Conservation (phyloP, 2,888 invertebrate species). For the Chrysotoxum bicinctum region DNA sequence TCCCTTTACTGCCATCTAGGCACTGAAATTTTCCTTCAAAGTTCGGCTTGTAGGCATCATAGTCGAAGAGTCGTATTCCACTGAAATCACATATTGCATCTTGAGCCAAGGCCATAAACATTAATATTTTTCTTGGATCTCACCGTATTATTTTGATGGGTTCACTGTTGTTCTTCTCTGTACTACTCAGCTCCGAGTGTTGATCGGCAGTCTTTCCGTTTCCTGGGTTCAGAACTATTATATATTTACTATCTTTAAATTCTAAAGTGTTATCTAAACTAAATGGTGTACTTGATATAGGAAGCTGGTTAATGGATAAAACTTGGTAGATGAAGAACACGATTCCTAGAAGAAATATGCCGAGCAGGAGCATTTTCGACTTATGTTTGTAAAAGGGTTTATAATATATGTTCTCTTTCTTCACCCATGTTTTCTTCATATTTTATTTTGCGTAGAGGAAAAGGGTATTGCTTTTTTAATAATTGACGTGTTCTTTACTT, state of each 20-base stretch:
- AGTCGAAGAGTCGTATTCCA: conserved; percentile 81
- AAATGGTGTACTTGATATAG: conserved; percentile 78
- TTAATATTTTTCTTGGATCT: not conserved
- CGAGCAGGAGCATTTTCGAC: conserved; percentile 80
- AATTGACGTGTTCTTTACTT: conserved; percentile 59
- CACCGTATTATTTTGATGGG: conserved; percentile 79
- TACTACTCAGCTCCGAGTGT: conserved; percentile 31
- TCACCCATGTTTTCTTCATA: conserved; percentile 81
- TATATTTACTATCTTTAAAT: conserved; percentile 71
- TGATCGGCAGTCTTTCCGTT: conserved; percentile 59
- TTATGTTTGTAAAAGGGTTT: conserved; percentile 82
- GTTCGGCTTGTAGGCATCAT: conserved; percentile 81
- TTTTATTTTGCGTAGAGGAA: conserved; percentile 14
- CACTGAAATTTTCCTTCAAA: conserved; percentile 82
- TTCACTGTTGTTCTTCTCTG: conserved; percentile 66
- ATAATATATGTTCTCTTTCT: conserved; percentile 81
- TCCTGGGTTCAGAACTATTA: conserved; percentile 61
- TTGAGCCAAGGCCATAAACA: not conserved
- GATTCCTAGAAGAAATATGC: conserved; percentile 80
- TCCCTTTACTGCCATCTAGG: conserved; percentile 81
- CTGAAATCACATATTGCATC: conserved; percentile 73
- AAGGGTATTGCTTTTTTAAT: not conserved
- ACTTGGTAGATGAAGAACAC: conserved; percentile 80
- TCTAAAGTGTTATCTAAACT: conserved; percentile 76
- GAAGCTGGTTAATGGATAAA: conserved; percentile 81